Evolutionary conservation across 2,113 vertebrate genomes (phyloP), one percentile per base, ranked within the genome.

Genomic region (Rhinopomastus cyanomelas): DNA sequence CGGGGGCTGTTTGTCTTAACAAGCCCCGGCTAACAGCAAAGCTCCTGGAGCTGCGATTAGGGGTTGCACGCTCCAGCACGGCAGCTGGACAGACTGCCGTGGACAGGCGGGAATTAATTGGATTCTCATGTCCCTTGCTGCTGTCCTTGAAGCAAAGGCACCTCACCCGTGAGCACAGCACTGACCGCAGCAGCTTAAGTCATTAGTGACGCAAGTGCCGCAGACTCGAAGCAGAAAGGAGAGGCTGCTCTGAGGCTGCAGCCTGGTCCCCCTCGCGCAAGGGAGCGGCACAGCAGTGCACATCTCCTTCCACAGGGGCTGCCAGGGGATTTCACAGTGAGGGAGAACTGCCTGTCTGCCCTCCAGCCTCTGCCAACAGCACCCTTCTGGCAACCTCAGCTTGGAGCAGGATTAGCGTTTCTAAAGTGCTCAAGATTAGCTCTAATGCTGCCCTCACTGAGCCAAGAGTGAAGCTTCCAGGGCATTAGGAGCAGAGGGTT

Each of bases 131-230:
- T 80, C 78, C 6, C 57, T 89, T 9, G 62, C 64, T 71, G 75
- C 71, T 76, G 83, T 66, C 89, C 84, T 91, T 75, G 88, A 36
- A 76, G 74, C 69, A 72, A n/a, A 81, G 68, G 67, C 72, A 26
- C 77, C 2, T 32, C 62, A 25, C 5, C 22, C 32, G 11, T 4
- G 34, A 56, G 60, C 77, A 65, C 52, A 81, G 74, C 57, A 16
- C 4, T 26, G 75, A 22, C 8, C 17, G 3, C 48, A 55, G 11
- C 85, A 51, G 77, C 61, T 91, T 74, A 81, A 64, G 68, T 74
- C 67, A 23, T 68, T 80, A 57, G 37, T 48, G 88, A 51, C 8
- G 11, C 2, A 36, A 20, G 66, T 9, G 68, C 6, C 7, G 62
- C 36, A 53, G 67, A 34, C 11, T 2, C 8, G 9, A 66, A 65